Evolutionary conservation across 2,888 invertebrate genomes (phyloP), one percentile per base, ranked within the genome.

Genomic region (Pachydiplax longipennis): DNA sequence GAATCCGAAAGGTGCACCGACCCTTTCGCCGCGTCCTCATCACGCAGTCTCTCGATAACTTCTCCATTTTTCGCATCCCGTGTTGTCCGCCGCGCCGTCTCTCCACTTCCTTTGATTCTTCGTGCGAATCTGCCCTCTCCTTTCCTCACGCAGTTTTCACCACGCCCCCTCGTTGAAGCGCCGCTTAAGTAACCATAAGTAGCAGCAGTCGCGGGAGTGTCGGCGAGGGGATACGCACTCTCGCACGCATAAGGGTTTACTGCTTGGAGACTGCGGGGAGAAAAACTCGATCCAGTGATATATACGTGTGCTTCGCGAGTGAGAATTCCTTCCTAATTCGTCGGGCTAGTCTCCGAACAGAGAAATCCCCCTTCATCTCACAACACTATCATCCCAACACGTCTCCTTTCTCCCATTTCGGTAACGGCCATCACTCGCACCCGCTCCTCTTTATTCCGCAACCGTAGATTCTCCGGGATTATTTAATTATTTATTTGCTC

Each of bases 161-260:
- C 83, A 83, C 58, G 35, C 87, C 65, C 87, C 87, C 87, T 87
- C 87, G 37, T 65, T 37, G 58, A 65, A 40, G 87, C 87, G 61
- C 58, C 58, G 61, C 58, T 87, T 65, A 87, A 87, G 61, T 87
- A 87, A 87, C 65, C 35, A 65, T 37, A 65, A 65, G 65, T 87
- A 61, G 61, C 37, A 65, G 87, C 35, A 87, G 87, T 87, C 87
- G 87, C 8, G 87, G 61, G 22, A 61, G 37, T 22, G 61, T 87
- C 87, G 61, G 61, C 37, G 37, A 65, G 61, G 83, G 31, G 40
- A 15, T 37, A 40, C 48, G 15, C 82, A n/a, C 48, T 25, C 25
- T 12, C 25, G 44, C 82, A 48, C 15, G 48, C 48, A 82, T 18
- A 81, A 44, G 40, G 37, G 44, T 25, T 10, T 44, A 12, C 18